Conservation (phyloP, 2,797 vertebrate species). For the Trematomus bernacchii region DNA sequence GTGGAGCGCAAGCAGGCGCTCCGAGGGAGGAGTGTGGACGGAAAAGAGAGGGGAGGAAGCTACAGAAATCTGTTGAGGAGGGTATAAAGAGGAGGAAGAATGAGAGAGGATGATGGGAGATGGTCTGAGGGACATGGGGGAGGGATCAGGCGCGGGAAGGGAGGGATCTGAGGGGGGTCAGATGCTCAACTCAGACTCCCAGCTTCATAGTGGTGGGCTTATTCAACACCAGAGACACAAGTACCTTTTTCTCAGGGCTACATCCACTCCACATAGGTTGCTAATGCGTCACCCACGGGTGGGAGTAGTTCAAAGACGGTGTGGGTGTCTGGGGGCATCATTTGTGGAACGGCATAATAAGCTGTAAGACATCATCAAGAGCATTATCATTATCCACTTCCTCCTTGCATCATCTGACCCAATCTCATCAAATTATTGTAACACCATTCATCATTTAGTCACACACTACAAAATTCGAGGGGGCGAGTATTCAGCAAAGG, state of each 20-base stretch:
- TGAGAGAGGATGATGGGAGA: slow-evolving; percentile 37
- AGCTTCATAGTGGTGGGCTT: slow-evolving; percentile 79
- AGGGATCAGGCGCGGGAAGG: slow-evolving; percentile 21
- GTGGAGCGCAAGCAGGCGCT: slow-evolving; percentile 49
- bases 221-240: slow-evolving; percentile 76
- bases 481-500: slow-evolving; percentile 56
- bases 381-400: slow-evolving; percentile 68
- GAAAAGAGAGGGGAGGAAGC: slow-evolving; percentile 15
- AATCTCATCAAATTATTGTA: slow-evolving; percentile 81
- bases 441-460: slow-evolving; percentile 77
- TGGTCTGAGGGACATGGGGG: slow-evolving; percentile 42
- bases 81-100: slow-evolving; percentile 22
- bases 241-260: slow-evolving; percentile 54
- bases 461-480: slow-evolving; percentile 67
- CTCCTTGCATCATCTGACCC: slow-evolving; percentile 76
- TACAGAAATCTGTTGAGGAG: slow-evolving; percentile 7
- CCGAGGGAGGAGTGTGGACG: slow-evolving; percentile 34
- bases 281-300: slow-evolving; percentile 59
- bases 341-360: slow-evolving; percentile 66
- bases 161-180: slow-evolving; percentile 33
- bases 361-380: slow-evolving; percentile 71
- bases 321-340: slow-evolving; percentile 61
- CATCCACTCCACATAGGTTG: slow-evolving; percentile 59
- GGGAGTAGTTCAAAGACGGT: slow-evolving; percentile 66
- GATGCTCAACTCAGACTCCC: slow-evolving; percentile 78